phyloP scores from a whole-genome alignment of 1,140 invertebrate species.

The Gonioctena quinquepunctata region DNA sequence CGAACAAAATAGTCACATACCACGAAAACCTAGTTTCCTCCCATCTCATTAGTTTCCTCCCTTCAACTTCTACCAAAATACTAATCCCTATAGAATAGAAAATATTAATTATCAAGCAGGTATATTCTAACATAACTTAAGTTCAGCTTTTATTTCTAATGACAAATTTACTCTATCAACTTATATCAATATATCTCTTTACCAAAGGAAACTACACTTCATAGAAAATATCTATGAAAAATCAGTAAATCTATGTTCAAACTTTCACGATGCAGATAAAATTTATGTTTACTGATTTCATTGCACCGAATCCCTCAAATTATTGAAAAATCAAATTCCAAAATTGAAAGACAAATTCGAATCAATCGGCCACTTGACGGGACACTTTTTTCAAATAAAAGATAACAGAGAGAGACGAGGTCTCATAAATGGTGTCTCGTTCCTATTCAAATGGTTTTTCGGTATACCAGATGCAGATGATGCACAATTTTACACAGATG shows the following conservation, averaged over 20 bases:
- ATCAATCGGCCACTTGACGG: slow-evolving; percentile 26
- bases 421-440: slow-evolving; percentile 43
- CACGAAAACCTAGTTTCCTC: slow-evolving; percentile 20
- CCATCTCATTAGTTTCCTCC: background rate
- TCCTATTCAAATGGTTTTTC: slow-evolving; percentile 48
- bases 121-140: slow-evolving; percentile 33
- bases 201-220: slow-evolving; percentile 1
- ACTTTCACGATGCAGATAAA: slow-evolving; percentile 1
- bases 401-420: slow-evolving; percentile 25
- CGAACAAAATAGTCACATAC: slow-evolving; percentile 28
- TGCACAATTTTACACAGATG: slow-evolving; percentile 42
- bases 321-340: slow-evolving; percentile 12
- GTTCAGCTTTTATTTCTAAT: slow-evolving; percentile 23
- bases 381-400: background rate
- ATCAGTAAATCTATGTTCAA: background rate
- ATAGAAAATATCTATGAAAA: slow-evolving; percentile 2
- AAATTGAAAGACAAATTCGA: slow-evolving; percentile 28
- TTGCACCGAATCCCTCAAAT: slow-evolving; percentile 24
- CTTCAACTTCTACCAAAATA: slow-evolving; percentile 3
- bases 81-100: slow-evolving; percentile 10
- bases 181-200: slow-evolving; percentile 30
- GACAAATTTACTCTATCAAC: slow-evolving; percentile 23
- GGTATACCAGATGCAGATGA: slow-evolving; percentile 43
- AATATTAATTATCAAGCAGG: too few species aligned
- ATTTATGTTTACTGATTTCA: background rate